Base-by-base conservation (phyloP, 1,140 invertebrate species). In the Microplitis mediator region DNA sequence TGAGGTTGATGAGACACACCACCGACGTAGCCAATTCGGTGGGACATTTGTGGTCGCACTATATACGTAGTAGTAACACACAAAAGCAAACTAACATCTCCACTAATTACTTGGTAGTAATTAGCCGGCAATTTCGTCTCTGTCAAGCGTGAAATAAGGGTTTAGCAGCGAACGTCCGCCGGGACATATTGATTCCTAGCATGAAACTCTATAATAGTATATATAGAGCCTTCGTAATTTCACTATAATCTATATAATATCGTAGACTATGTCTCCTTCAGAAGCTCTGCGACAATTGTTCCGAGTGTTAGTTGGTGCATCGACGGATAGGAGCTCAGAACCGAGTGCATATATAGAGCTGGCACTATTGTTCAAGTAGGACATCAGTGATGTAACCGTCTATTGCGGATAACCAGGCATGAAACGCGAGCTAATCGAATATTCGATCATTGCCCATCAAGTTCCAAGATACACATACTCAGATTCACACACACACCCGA, bases 51-150 rank as follows among this genome's bases (percentile, higher is more conserved):
- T 45, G 36, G 62, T 65, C 60, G 52, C 50, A 31, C 58, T 65
- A 45, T 11, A 45, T 11, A 45, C 2, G 39, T 11, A 11, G 76
- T 71, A 62, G 69, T 63, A 71, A 77, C 73, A 76, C 75, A 77
- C 78, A 79, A 79, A 78, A 79, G 76, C 77, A 78, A 79, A 78
- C 77, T 76, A 78, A 77, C 78, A 70, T 78, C 76, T 76, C 71
- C 71, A 77, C 78, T 79, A 79, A 81, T 82, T 80, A 80, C 78
- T 79, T 64, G 72, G 72, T 77, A 52, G 76, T 79, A 80, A 79
- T 80, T 82, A 81, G 73, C 74, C 75, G 74, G 62, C 76, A 78
- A 79, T 80, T 78, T 79, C 74, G 75, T 68, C 60, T 69, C 63
- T 68, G 76, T 70, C 63, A 73, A 80, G 75, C 78, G 75, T 80